phyloP scores from a whole-genome alignment of 1,140 invertebrate genomes.

The Drosophila bocqueti region DNA sequence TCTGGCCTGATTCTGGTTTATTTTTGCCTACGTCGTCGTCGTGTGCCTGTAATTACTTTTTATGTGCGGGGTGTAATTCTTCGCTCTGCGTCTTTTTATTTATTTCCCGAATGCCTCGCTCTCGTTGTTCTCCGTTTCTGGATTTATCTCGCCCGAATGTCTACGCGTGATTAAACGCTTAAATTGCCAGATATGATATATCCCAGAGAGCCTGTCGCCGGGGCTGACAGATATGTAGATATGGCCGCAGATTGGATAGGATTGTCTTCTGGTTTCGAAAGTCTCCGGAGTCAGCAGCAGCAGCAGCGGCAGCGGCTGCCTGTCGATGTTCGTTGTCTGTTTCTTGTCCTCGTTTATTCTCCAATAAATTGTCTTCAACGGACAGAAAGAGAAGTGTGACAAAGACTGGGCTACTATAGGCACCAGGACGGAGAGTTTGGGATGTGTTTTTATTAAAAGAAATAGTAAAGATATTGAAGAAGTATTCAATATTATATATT shows the following conservation, averaged over 20 bases:
- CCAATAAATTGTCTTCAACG: slow-evolving; percentile 20
- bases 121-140: slow-evolving; percentile 19
- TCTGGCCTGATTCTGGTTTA: slow-evolving; percentile 65
- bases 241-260: slow-evolving; percentile 21
- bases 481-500: neutral
- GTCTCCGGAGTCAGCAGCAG: neutral
- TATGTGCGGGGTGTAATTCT: slow-evolving; percentile 42
- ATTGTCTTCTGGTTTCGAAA: slow-evolving; percentile 46
- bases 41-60: slow-evolving; percentile 78
- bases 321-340: slow-evolving; percentile 47
- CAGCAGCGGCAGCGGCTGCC: slow-evolving; percentile 19
- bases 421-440: neutral
- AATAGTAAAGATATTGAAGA: neutral
- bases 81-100: slow-evolving; percentile 9
- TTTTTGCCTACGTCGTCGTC: slow-evolving; percentile 58
- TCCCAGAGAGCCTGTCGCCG: slow-evolving; percentile 47
- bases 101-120: slow-evolving; percentile 18
- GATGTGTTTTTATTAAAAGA: neutral
- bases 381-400: slow-evolving; percentile 12
- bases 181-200: slow-evolving; percentile 79
- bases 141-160: slow-evolving; percentile 73
- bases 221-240: slow-evolving; percentile 34
- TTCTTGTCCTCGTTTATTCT: slow-evolving; percentile 33
- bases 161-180: slow-evolving; percentile 82
- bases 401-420: neutral